phyloP scores from a whole-genome alignment of 2,888 invertebrate genomes.

The Kryphioiulus occultus region DNA sequence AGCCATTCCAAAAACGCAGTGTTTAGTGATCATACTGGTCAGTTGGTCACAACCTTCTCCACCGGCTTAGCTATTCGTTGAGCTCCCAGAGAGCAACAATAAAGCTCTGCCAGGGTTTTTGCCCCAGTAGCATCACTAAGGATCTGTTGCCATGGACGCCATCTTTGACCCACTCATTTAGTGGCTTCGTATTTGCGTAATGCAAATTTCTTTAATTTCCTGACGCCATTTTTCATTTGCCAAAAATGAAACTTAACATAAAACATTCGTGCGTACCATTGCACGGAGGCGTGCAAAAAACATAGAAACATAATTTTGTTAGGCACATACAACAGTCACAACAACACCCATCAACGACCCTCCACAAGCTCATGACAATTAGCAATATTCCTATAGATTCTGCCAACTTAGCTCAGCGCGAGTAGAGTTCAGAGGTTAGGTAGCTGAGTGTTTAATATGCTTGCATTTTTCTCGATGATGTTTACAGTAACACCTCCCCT shows the following conservation, averaged over 20 bases:
- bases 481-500: background rate
- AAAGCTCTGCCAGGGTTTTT: too few relatives aligned
- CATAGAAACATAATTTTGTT: background rate
- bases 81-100: too few relatives aligned
- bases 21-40: too few relatives aligned
- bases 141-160: too few relatives aligned
- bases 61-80: too few relatives aligned
- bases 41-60: too few relatives aligned
- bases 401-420: background rate
- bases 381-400: background rate
- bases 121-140: too few relatives aligned
- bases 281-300: background rate
- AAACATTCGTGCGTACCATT: background rate
- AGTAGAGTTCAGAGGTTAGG: background rate
- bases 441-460: background rate
- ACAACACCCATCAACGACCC: background rate
- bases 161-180: too few relatives aligned
- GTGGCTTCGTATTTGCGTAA: too few relatives aligned
- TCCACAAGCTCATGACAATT: background rate
- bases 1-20: too few relatives aligned
- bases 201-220: too few relatives aligned
- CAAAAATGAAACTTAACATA: background rate
- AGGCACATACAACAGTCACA: background rate
- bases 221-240: background rate
- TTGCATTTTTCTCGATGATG: background rate